Percentiles rank a stretch among this genome's conserved stretches.
phyloP scores from a whole-genome alignment of 2,113 vertebrate species.

The Andinoacara biseriatus region DNA sequence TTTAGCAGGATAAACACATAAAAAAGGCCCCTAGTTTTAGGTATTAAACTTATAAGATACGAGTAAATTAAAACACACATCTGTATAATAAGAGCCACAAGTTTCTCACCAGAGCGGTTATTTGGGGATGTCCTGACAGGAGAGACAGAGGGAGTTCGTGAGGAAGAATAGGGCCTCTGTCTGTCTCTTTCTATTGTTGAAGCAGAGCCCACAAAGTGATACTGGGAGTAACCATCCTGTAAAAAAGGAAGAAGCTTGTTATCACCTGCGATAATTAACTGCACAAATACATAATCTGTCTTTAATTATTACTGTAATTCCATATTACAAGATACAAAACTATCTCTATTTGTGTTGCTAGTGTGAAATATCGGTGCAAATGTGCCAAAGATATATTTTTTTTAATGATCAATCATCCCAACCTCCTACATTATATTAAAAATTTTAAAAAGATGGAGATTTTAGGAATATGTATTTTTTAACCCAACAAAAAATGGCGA shows the following conservation, averaged over 20 bases:
- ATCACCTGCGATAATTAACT: not conserved
- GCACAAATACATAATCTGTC: not conserved
- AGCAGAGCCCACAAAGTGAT: constrained; percentile 98
- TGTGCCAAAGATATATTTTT: not conserved
- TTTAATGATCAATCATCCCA: not conserved
- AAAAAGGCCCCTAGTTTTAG: not conserved
- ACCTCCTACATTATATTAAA: not conserved
- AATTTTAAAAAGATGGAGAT: not conserved
- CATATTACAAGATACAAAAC: not conserved
- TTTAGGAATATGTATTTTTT: not conserved
- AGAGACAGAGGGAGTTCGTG: constrained; percentile 96
- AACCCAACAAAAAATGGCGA: not conserved
- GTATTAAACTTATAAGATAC: not conserved
- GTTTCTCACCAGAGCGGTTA: constrained; percentile 93
- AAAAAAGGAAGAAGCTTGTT: constrained; percentile 2
- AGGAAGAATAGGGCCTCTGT: constrained; percentile 97
- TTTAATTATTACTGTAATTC: not conserved
- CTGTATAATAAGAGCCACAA: not conserved
- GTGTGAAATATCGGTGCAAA: no score
- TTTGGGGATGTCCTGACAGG: constrained; percentile 97
- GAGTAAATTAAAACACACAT: not conserved
- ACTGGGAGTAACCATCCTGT: constrained; percentile 98
- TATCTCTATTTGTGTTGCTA: no score
- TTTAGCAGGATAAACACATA: no score
- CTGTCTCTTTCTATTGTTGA: constrained; percentile 98